Base-by-base conservation (phyloP, 1,140 invertebrate species). In the Plodia interpunctella region DNA sequence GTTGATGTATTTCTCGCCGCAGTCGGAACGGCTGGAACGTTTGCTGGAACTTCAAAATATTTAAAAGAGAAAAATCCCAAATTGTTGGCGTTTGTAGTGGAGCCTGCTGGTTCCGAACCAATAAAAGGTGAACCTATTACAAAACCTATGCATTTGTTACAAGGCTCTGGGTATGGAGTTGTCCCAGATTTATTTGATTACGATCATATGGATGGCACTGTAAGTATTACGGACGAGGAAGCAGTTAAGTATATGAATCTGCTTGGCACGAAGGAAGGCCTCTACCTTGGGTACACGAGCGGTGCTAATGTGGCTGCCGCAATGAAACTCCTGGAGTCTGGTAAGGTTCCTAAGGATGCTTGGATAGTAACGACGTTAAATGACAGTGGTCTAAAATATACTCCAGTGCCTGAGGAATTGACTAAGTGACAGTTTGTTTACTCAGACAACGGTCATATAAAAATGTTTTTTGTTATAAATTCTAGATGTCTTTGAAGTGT, bases 251-350 rank as follows among this genome's bases (percentile, higher is more conserved):
- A 86, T 50, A 82, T 72, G 62, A 74, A 79, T 13, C 62, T 87
- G 13, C 70, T 88, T 19, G 86, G 86, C 0, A 70, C 80, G 55
- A 86, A 83, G 55, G 86, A 88, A 65, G 86, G 86, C 38, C 54
- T 88, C 17, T 88, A 73, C 38, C 83, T 88, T 15, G 86, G 86
- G 1, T 88, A 86, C 56, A 88, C 83, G 0, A 84, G 83, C 53
- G 86, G 72, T 0, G 86, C 86, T 5, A 88, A 88, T 57, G 78
- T 87, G 8, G 82, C 82, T 6, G 86, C 83, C 0, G 82, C 86
- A 0, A 80, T 84, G 2, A 81, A 86, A 21, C 70, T 88, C 5
- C 60, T 88, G 49, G 49, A 81, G 17, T 84, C 86, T 1, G 83
- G 83, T 0, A 52, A 58, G 28, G 50, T 88, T 20, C 75, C 82